Conservation (phyloP, 2,113 vertebrate genomes). For the Calonectris borealis region DNA sequence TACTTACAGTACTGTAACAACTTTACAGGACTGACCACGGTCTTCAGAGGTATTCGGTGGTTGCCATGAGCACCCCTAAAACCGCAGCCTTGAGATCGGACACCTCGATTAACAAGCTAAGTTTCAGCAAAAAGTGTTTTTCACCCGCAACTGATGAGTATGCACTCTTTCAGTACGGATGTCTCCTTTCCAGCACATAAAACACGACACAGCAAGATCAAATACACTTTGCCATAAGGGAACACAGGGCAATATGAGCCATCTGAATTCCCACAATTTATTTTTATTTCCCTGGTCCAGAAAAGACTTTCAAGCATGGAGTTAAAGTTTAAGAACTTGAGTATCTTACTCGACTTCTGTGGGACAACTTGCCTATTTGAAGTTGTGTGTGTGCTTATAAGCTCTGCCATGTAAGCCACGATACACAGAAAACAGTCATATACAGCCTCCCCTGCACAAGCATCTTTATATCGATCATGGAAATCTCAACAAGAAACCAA, state of each 20-base stretch:
- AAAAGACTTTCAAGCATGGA: not conserved
- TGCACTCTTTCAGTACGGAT: not conserved
- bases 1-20: not conserved
- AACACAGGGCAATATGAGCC: not conserved
- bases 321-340: not conserved
- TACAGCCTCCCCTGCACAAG: not conserved
- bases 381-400: not conserved
- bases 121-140: not conserved
- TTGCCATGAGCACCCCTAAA: not conserved
- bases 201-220: not conserved
- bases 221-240: not conserved
- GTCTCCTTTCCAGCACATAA: not conserved
- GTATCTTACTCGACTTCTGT: not conserved
- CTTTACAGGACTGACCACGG: not conserved
- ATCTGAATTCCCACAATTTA: not conserved
- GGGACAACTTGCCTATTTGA: not conserved
- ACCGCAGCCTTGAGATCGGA: not conserved
- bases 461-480: not conserved
- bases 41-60: not conserved
- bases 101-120: not conserved
- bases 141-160: not conserved
- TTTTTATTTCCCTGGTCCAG: not conserved
- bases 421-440: not conserved
- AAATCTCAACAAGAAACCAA: not conserved
- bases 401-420: rapidly evolving